Evolutionary conservation across 2,888 invertebrate genomes (phyloP), one percentile per base, ranked within the genome.

Genomic region (Lepidocyrtinus sp.): DNA sequence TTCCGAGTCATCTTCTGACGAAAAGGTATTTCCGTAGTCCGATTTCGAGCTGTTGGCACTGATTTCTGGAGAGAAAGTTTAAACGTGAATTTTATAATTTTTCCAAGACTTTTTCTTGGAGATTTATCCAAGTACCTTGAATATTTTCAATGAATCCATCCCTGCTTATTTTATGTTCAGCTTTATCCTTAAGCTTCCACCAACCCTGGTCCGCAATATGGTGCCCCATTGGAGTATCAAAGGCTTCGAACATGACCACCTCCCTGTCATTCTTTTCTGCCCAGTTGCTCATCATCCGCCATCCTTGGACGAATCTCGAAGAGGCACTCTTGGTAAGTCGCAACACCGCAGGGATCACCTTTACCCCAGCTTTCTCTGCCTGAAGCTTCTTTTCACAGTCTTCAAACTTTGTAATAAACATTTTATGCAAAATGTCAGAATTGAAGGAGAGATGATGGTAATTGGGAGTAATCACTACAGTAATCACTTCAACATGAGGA

Each of bases 321-420:
- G 2, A 27, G 21, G n/a, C 5, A 22, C 9, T 26, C 63, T 24
- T 75, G 27, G 55, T 55, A 2, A n/a, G 2, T 7, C 17, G 2
- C 1, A 75, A 7, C 3, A 61, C 67, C 25, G 75, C 15, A 1
- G 75, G 75, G 1, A 75, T 55, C 2, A 75, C 68, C n/a, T 17
- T 21, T 7, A 75, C 19, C 0, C 1, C 25, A 0, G 68, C 9
- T 15, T 62, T 75, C 15, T 68, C 75, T 2, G 61, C 26, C 24
- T 75, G 61, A 15, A 75, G 17, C 27, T 75, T 75, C 21, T n/a
- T 25, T 22, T 75, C 75, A 62, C 75, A 75, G 17, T 75, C 75
- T 15, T 68, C 75, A 62, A 75, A 75, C 55, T 68, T 68, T n/a
- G 68, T 62, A 0, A 45, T 15, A 22, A 75, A 59, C 61, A 67